Percentiles rank a stretch among this genome's conserved stretches.
Evolutionary conservation across 2,113 vertebrate genomes (phyloP).

Genomic region (Pituophis catenifer): DNA sequence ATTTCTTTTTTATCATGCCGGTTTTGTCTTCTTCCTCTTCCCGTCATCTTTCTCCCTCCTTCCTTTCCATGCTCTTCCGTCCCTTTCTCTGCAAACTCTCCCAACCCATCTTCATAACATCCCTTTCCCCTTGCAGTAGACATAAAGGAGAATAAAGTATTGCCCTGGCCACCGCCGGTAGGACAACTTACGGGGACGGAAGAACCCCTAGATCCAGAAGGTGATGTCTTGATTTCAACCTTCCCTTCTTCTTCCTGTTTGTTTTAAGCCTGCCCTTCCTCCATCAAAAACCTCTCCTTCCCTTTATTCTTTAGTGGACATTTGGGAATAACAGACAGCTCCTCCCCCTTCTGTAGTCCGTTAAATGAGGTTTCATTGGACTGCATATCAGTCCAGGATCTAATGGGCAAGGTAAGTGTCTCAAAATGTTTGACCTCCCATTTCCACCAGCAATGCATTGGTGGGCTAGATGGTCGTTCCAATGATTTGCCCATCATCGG

Average conservation of each 20-base stretch:
- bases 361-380: neutral
- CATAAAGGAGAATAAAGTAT: slow-evolving; percentile 68
- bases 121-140: slow-evolving; percentile 54
- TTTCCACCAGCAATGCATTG: neutral
- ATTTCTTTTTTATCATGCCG: slow-evolving; percentile 16
- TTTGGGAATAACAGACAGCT: neutral
- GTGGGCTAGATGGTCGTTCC: neutral
- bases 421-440: neutral
- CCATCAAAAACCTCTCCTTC: too few relatives aligned
- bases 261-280: neutral
- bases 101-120: neutral
- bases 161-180: slow-evolving; percentile 73
- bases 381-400: neutral
- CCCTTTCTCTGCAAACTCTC: neutral
- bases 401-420: neutral
- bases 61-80: too few relatives aligned
- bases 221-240: slow-evolving; percentile 58
- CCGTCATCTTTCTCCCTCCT: too few relatives aligned
- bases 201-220: slow-evolving; percentile 68
- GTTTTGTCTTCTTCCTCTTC: slow-evolving; percentile 10
- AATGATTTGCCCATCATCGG: neutral
- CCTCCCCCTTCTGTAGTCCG: neutral
- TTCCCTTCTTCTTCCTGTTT: neutral
- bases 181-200: slow-evolving; percentile 67
- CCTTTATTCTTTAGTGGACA: neutral